Evolutionary conservation across 2,888 invertebrate genomes (phyloP).

Genomic region (Coenonympha arcania): DNA sequence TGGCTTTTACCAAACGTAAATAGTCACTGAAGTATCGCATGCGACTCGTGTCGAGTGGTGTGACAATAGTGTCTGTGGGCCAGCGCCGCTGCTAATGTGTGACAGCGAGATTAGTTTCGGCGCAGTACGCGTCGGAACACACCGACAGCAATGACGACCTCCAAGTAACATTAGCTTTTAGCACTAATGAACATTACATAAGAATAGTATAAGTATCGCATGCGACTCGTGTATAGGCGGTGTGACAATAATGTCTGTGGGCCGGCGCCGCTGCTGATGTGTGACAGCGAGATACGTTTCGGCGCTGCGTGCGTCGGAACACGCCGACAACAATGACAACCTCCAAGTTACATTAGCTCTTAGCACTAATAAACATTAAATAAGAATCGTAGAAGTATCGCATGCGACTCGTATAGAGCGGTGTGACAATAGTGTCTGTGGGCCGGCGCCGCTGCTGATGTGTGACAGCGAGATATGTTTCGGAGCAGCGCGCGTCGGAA

Average conservation of each 20-base stretch:
- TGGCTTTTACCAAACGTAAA: too few relatives aligned
- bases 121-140: slow-evolving; percentile 36
- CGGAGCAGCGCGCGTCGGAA: slow-evolving; percentile 35
- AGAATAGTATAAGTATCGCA: slow-evolving; percentile 10
- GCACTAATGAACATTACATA: too few relatives aligned
- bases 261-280: slow-evolving; percentile 38
- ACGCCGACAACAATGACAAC: slow-evolving; percentile 36
- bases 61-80: slow-evolving; percentile 20
- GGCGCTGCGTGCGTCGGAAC: slow-evolving; percentile 36
- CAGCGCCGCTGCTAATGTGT: slow-evolving; percentile 39
- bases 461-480: slow-evolving; percentile 47
- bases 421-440: slow-evolving; percentile 18
- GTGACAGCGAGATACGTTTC: slow-evolving; percentile 47
- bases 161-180: too few relatives aligned
- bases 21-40: slow-evolving; percentile 21
- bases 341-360: too few relatives aligned
- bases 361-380: too few relatives aligned
- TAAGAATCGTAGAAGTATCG: slow-evolving; percentile 11
- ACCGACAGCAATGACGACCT: slow-evolving; percentile 37
- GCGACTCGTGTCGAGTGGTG: slow-evolving; percentile 19
- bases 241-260: slow-evolving; percentile 19
- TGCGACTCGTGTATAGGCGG: slow-evolving; percentile 19
- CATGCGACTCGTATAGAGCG: slow-evolving; percentile 19
- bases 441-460: slow-evolving; percentile 37
- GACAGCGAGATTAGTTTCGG: slow-evolving; percentile 46